Base-by-base conservation (phyloP, 1,140 invertebrate genomes). In the Schlechtendalia chinensis region DNA sequence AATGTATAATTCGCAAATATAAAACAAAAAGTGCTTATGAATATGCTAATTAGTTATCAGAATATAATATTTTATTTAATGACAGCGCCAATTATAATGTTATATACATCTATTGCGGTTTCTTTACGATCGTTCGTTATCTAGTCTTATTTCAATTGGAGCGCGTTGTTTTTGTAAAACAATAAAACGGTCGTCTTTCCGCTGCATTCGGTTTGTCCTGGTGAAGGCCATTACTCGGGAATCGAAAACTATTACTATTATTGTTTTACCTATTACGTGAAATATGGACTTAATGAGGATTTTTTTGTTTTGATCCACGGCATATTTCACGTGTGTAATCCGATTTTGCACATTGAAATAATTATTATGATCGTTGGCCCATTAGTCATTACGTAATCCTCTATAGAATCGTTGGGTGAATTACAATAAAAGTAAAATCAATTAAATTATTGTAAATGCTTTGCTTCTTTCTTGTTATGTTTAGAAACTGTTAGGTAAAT, bases 71-170 rank as follows among this genome's bases (percentile, higher is more conserved):
- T 39, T 65, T n/a, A n/a, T 69, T 29, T 27, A 71, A 71, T 50
- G 45, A 45, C 19, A 45, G 45, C 16, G 45, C 22, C n/a, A 69
- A 47, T 47, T 67, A 16, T 69, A 16, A 67, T 69, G 22, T 47
- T 69, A n/a, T n/a, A n/a, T n/a, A n/a, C n/a, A n/a, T n/a, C n/a
- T n/a, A 47, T 71, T 71, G 67, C 27, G 67, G 67, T 71, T 71
- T 71, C 50, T 0, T 11, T 29, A 1, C 47, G 22, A 17, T 53
- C 1, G 24, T 50, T 71, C 6, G 27, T 53, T 39, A 39, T 71
- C 5, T 11, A 11, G 12, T 53, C 5, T 3, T n/a, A n/a, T 71
- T 71, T 19, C 19, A 53, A 53, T 53, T 53, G 14, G 67, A 71
- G 65, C 65, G 22, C 32, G 32, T 53, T 71, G 10, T 71, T 27